phyloP scores from a whole-genome alignment of 1,140 invertebrate species.

The Ectropis grisescens region DNA sequence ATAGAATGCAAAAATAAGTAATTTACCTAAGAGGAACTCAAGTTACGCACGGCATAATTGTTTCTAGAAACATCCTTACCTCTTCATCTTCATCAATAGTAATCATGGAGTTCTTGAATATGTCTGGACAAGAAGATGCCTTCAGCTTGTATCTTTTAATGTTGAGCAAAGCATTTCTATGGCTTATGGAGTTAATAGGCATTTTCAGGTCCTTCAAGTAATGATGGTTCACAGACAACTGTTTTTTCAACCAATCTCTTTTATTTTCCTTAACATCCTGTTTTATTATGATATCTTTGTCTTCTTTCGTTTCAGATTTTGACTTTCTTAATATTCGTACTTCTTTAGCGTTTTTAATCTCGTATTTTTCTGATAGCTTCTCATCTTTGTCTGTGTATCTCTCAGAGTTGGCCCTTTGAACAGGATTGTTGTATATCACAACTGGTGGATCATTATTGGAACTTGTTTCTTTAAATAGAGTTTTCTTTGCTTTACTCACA shows the following conservation, averaged over 20 bases:
- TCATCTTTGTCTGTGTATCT: constrained; percentile 20
- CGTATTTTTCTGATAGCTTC: constrained; percentile 23
- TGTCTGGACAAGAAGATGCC: constrained; percentile 91
- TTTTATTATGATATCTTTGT: constrained; percentile 35
- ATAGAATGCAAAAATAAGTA: too few relatives aligned
- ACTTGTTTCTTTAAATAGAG: constrained; percentile 6
- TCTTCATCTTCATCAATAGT: constrained; percentile 84
- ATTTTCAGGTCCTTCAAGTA: constrained; percentile 83
- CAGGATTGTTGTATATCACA: constrained; percentile 17
- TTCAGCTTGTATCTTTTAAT: constrained; percentile 84
- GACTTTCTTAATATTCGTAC: constrained; percentile 23
- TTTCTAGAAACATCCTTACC: too few relatives aligned
- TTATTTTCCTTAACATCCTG: constrained; percentile 53
- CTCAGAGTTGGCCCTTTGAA: constrained; percentile 39
- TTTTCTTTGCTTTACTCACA: constrained; percentile 37
- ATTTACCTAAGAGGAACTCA: too few relatives aligned
- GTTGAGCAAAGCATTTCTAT: constrained; percentile 86
- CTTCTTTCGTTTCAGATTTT: constrained; percentile 32
- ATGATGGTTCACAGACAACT: constrained; percentile 75
- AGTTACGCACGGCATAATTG: too few relatives aligned
- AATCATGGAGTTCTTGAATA: constrained; percentile 91
- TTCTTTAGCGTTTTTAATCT: constrained; percentile 24
- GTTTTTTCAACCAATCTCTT: constrained; percentile 72
- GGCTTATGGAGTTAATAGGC: constrained; percentile 85
- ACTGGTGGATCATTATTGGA: constrained; percentile 24